These are phyloP conservation scores for Numida meleagris DNA, from an alignment of 2,113 vertebrate genomes.

Conservation along the genomic window DNA sequence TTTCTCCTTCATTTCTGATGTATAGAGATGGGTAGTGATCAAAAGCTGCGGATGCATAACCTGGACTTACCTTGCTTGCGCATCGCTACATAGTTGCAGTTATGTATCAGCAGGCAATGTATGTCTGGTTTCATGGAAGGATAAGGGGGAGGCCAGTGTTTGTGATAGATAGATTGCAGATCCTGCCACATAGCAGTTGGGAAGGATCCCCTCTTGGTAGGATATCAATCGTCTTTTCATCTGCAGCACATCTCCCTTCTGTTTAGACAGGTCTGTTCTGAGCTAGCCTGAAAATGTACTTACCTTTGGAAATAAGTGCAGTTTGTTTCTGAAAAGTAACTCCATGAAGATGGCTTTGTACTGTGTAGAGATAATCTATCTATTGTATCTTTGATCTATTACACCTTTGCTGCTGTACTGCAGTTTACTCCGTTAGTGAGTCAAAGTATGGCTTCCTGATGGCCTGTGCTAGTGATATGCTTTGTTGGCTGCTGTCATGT, in stretches of 20 bases:
- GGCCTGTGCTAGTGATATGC: neutral
- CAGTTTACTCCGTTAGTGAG: neutral
- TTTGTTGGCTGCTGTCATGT: neutral
- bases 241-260: neutral
- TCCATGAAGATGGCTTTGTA: neutral
- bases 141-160: neutral
- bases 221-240: neutral
- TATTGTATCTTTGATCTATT: neutral
- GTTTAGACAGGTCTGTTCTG: neutral
- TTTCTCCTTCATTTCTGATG: neutral
- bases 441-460: neutral
- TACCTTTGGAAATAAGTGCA: neutral
- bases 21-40: neutral
- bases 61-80: fast-evolving
- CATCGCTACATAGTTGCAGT: neutral
- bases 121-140: neutral
- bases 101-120: neutral
- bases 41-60: neutral
- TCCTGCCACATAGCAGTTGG: neutral
- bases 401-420: neutral
- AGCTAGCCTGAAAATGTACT: neutral
- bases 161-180: neutral
- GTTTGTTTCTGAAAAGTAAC: neutral
- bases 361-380: neutral
- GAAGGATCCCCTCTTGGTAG: neutral